Conservation (phyloP, 2,113 vertebrate species). For the Tachuris rubrigastra region DNA sequence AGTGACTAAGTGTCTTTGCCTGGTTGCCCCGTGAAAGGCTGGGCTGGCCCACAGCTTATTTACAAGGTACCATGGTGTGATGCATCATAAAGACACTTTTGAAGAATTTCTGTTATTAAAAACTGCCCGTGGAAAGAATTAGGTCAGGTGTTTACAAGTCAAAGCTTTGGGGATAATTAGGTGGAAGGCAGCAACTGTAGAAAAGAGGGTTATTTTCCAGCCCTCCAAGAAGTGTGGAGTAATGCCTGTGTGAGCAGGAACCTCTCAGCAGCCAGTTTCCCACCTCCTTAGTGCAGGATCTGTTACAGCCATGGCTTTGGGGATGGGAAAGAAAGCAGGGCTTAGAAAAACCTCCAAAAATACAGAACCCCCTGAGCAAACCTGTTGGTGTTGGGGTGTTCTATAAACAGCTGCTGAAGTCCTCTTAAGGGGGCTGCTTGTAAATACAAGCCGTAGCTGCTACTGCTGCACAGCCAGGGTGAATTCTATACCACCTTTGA, state of each 20-base stretch:
- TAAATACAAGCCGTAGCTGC: neutral
- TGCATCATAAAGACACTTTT: constrained; percentile 71
- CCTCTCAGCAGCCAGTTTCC: neutral
- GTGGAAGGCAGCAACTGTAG: constrained; percentile 49
- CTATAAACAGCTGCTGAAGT: neutral
- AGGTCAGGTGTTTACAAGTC: constrained; percentile 72
- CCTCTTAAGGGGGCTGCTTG: constrained; percentile 44
- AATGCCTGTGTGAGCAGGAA: neutral
- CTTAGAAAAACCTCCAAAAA: constrained; percentile 35
- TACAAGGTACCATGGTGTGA: constrained; percentile 55
- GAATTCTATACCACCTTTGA: constrained; percentile 48
- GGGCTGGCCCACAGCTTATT: constrained; percentile 15
- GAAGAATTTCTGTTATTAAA: constrained; percentile 69
- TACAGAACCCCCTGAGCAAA: constrained; percentile 10
- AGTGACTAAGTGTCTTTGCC: constrained; percentile 52
- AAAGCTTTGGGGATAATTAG: constrained; percentile 66
- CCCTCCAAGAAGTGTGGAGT: constrained; percentile 37
- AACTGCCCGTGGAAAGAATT: constrained; percentile 70
- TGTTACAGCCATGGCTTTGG: neutral
- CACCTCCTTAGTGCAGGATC: constrained; percentile 31
- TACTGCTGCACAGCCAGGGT: neutral
- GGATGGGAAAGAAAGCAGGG: neutral
- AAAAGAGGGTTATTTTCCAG: constrained; percentile 53
- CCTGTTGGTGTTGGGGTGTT: neutral
- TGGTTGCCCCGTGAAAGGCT: neutral